These are phyloP conservation scores for Machimus rusticus DNA, from an alignment of 2,888 invertebrate genomes.

Conservation along the genomic window DNA sequence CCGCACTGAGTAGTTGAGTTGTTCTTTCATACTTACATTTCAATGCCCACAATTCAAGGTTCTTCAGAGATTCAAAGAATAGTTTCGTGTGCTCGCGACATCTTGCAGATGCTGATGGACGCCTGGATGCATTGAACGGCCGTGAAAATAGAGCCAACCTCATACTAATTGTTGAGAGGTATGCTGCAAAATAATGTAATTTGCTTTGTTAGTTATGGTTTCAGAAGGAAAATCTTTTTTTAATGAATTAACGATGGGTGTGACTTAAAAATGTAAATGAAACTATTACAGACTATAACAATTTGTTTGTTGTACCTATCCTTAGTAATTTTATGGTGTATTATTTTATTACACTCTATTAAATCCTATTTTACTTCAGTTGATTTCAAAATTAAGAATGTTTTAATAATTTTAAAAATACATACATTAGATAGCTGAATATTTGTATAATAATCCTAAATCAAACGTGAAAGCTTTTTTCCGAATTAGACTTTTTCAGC, in stretches of 20 bases:
- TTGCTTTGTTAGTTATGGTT: neutral
- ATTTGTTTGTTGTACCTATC: no score
- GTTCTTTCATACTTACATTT: constrained; percentile 45
- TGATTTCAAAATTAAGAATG: no score
- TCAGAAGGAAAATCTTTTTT: neutral
- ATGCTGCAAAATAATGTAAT: constrained; percentile 36
- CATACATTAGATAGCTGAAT: no score
- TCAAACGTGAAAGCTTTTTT: no score
- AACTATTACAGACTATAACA: no score
- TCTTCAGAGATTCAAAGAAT: constrained; percentile 46
- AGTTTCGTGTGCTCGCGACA: constrained; percentile 45
- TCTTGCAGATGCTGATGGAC: constrained; percentile 40
- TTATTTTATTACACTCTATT: no score
- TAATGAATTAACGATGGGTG: neutral
- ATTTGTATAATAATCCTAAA: no score
- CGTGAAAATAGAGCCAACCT: constrained; percentile 26
- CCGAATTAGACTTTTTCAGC: no score
- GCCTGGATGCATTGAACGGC: constrained; percentile 46
- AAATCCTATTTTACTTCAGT: no score
- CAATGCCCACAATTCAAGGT: constrained; percentile 49
- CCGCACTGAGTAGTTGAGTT: neutral
- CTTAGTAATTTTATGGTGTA: no score
- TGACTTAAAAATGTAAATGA: neutral
- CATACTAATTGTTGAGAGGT: constrained; percentile 41
- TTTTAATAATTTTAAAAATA: no score